phyloP scores from a whole-genome alignment of 2,888 invertebrate genomes.

The Eristalis pertinax region DNA sequence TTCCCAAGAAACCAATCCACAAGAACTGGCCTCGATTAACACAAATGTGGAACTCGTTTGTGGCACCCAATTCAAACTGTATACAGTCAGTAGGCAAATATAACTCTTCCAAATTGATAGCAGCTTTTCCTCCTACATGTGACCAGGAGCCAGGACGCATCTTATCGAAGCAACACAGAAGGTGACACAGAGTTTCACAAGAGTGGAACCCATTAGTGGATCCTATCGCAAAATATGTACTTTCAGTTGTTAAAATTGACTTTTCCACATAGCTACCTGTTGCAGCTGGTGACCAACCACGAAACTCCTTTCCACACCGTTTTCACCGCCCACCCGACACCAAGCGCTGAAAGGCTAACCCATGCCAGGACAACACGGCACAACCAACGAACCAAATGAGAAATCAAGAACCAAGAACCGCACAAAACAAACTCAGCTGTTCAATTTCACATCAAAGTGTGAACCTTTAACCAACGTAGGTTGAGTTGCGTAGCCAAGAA shows the following conservation, averaged over 20 bases:
- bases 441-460: conserved; percentile 59
- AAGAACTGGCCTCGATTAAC: no score
- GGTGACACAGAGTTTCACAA: not conserved
- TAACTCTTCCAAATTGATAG: no score
- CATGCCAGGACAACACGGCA: not conserved
- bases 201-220: conserved; percentile 29
- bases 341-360: not conserved
- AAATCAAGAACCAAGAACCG: conserved; percentile 15
- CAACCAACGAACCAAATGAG: not conserved
- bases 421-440: conserved; percentile 67
- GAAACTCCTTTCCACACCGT: conserved; percentile 15
- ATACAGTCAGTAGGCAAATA: no score
- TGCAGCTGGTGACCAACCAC: conserved; percentile 43
- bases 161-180: no score
- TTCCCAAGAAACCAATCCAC: no score
- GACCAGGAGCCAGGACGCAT: no score
- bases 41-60: no score
- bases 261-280: conserved; percentile 46
- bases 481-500: conserved; percentile 44
- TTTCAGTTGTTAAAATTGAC: not conserved
- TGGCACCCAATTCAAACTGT: no score
- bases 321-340: not conserved
- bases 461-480: conserved; percentile 18
- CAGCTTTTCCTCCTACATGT: no score
- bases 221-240: no score